These are phyloP conservation scores for Bergia sp. DNA, from an alignment of 92 coral and sea anemone species.

Conservation along the genomic window DNA sequence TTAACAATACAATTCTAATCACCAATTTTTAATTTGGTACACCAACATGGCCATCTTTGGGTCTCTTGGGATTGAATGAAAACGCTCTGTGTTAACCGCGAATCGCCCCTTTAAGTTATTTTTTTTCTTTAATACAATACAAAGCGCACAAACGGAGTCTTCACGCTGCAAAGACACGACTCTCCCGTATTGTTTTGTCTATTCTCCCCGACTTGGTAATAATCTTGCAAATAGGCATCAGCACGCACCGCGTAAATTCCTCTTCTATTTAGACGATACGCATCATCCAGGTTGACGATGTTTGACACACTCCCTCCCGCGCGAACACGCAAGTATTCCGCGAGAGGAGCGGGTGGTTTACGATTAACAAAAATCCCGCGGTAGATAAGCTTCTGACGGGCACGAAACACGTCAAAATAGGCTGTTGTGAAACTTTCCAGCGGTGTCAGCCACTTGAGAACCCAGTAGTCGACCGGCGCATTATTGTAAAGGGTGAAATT, in stretches of 20 bases:
- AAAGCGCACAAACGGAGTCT: background rate
- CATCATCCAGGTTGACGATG: background rate
- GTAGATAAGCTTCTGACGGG: background rate
- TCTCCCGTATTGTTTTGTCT: background rate
- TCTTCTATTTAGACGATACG: background rate
- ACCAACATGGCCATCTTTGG: no score
- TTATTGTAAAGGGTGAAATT: slow-evolving; percentile 8
- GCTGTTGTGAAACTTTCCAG: background rate
- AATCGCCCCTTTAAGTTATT: no score
- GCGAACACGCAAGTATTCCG: background rate
- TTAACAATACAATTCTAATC: no score
- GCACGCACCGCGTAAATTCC: background rate
- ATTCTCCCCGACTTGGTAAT: background rate
- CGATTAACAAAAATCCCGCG: background rate
- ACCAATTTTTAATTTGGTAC: no score
- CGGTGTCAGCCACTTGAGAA: slow-evolving; percentile 11
- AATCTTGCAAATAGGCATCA: slow-evolving; percentile 9
- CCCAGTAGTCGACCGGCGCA: background rate
- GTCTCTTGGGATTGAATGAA: no score
- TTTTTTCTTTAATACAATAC: background rate
- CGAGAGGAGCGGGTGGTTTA: background rate
- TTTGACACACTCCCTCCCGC: slow-evolving; percentile 14
- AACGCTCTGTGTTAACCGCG: no score
- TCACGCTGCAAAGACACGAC: background rate
- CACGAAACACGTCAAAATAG: background rate